Evolutionary conservation across 1,140 invertebrate genomes (phyloP), one percentile per base, ranked within the genome.

Genomic region (Eciton burchellii): DNA sequence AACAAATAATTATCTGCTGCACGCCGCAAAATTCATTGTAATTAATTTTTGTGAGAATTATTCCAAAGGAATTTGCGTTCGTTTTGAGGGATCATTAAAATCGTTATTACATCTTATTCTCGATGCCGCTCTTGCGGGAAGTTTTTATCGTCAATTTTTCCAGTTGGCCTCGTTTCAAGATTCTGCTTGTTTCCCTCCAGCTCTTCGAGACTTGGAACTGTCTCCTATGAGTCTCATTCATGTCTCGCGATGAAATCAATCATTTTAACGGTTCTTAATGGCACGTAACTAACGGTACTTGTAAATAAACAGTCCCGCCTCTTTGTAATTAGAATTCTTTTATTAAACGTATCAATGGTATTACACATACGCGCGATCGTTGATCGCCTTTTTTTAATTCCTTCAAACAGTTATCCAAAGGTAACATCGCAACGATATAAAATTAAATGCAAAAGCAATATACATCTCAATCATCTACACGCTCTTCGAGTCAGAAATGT

Each of bases 231-330:
- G 21, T 1, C 26, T 72, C 52, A 56, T 41, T 71, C 19, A 1
- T 56, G 12, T 54, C 49, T 43, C 47, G 5, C 26, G 14, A 57
- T 71, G 5, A 5, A 21, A 72, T 43, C 35, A 9, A 72, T 14
- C 11, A 72, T 11, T 26, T 72, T 59, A 72, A 72, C 52, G 52
- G 70, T 72, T 72, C 35, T 72, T 72, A n/a, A n/a, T n/a, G 52
- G 59, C 14, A 43, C 19, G 29, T 6, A 71, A 56, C 21, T 59
- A 72, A 72, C 52, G 21, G 35, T 72, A 72, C 9, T 24, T 59
- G n/a, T n/a, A 43, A 72, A 72, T 72, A 57, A 57, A 9, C 14
- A 65, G 6, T 35, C 14, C 16, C 0, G 9, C 24, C 4, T 72
- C 6, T 29, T 14, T 9, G 14, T 57, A 59, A 72, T 72, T 57